phyloP scores from a whole-genome alignment of 2,113 vertebrate species.

The Eulacestoma nigropectus region DNA sequence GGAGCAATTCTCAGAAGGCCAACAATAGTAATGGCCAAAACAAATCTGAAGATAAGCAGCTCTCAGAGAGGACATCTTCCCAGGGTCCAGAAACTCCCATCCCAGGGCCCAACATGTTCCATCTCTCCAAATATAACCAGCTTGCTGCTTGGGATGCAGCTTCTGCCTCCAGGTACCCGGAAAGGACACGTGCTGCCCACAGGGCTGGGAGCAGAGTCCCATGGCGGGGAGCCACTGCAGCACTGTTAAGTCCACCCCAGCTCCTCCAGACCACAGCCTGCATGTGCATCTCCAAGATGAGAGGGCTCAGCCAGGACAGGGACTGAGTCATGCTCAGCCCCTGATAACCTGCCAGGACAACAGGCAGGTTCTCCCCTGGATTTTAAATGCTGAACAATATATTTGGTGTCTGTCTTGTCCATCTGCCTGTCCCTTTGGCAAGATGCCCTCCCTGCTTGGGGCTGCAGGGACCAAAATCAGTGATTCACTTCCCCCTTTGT shows the following conservation, averaged over 20 bases:
- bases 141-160: background rate
- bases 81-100: background rate
- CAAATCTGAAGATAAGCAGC: background rate
- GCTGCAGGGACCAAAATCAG: conserved; percentile 20
- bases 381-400: background rate
- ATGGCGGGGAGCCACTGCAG: background rate
- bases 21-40: background rate
- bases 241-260: background rate
- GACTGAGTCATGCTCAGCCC: conserved; percentile 18
- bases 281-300: background rate
- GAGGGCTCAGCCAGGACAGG: background rate
- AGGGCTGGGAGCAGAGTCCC: background rate
- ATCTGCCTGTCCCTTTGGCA: conserved; percentile 23
- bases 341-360: conserved; percentile 42
- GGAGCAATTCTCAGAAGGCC: background rate
- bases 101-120: background rate
- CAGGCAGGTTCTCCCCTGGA: background rate
- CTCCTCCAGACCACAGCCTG: background rate
- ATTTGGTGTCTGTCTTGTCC: background rate
- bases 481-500: conserved; percentile 64
- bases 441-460: background rate
- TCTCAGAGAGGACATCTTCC: background rate
- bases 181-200: fast-evolving
- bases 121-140: background rate
- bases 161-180: background rate